Base-by-base conservation (phyloP, 2,797 vertebrate genomes). In the Salarias fasciatus region DNA sequence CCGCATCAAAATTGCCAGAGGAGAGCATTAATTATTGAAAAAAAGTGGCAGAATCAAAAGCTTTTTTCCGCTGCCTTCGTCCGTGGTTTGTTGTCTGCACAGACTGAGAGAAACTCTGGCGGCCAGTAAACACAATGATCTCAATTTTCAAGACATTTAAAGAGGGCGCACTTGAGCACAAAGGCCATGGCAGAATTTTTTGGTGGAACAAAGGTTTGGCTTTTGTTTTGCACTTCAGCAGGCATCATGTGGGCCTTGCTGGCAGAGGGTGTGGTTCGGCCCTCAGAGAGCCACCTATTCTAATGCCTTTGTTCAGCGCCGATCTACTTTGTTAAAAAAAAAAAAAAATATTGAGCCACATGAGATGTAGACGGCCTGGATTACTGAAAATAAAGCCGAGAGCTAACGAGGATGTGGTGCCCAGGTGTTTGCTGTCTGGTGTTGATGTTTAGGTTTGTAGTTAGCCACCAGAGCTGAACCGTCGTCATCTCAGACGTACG, bases 41-140 rank as follows among this genome's bases (percentile, higher is more conserved):
- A n/a, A 87, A 87, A 72, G 79, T 84, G 75, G 85, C 78, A 87
- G 89, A 91, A 90, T 88, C 90, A 92, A 91, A 91, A 82, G 83
- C 71, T 14, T 72, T 76, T 74, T 72, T 53, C 56, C 54, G 24
- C 3, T 24, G 18, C 24, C 3, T 59, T 46, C 49, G 40, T 59
- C 46, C 49, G 40, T 63, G 71, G 85, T 88, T 92, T 92, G 87
- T 92, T 91, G 87, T 82, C 79, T 77, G 69, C 69, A 49, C 82
- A 72, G 86, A 88, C 83, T 88, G 79, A 86, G 83, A 85, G 71
- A 65, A 80, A 63, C 76, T 83, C 58, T 50, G n/a, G 42, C 40
- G 64, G 47, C 64, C 78, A 84, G 85, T 91, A 92, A 92, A 92
- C 88, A 92, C 90, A 91, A 92, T 92, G 92, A 93, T 90, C 85